Conservation (phyloP, 2,888 invertebrate genomes). For the Autographa pulchrina region DNA sequence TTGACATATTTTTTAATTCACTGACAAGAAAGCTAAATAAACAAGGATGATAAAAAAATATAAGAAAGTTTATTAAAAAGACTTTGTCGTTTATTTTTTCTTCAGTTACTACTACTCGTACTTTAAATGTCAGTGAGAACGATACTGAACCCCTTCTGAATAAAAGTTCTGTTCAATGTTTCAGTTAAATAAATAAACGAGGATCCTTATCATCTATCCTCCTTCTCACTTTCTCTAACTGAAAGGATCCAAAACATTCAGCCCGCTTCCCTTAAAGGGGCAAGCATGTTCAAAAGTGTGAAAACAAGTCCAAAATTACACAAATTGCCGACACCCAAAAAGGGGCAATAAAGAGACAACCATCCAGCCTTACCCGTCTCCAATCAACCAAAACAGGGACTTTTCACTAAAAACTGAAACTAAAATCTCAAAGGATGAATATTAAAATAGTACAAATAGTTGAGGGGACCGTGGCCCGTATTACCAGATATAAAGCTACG, state of each 20-base stretch:
- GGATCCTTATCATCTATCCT: too few relatives aligned
- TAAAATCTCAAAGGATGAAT: constrained; percentile 40
- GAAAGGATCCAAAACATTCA: background rate
- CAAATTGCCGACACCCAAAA: constrained; percentile 2
- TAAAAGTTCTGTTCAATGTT: too few relatives aligned
- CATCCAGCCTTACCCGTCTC: constrained; percentile 2
- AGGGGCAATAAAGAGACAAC: constrained; percentile 22
- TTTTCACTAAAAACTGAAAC: constrained; percentile 16
- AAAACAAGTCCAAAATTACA: constrained; percentile 20
- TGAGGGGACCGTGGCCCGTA: constrained; percentile 25
- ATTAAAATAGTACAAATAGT: constrained; percentile 57
- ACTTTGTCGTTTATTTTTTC: too few relatives aligned
- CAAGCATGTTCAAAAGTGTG: background rate
- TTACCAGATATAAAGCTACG: constrained; percentile 56
- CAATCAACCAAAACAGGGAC: constrained; percentile 26
- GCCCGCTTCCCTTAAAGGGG: background rate
- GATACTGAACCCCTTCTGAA: too few relatives aligned
- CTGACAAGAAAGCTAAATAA: too few relatives aligned
- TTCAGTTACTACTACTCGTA: too few relatives aligned
- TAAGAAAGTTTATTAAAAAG: too few relatives aligned
- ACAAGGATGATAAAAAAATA: too few relatives aligned
- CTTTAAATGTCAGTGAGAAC: too few relatives aligned
- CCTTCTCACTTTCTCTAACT: background rate
- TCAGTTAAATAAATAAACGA: too few relatives aligned
- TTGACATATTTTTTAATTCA: too few relatives aligned